Evolutionary conservation across 2,113 vertebrate genomes (phyloP).

Genomic region (Campylorhamphus procurvoides): DNA sequence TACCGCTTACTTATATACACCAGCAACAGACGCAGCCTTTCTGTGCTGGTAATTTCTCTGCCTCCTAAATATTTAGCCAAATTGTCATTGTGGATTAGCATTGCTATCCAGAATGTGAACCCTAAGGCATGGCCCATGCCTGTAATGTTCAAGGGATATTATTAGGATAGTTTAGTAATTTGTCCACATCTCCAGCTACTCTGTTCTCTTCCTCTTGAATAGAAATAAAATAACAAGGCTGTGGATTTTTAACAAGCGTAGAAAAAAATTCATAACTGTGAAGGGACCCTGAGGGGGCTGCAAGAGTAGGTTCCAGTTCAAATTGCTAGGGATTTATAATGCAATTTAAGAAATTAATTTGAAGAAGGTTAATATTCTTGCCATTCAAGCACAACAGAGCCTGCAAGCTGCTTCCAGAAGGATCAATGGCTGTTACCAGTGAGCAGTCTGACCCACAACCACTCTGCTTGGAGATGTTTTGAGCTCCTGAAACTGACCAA

Average conservation of each 20-base stretch:
- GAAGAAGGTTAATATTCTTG: not conserved
- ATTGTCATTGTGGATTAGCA: not conserved
- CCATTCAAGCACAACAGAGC: not conserved
- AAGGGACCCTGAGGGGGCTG: not conserved
- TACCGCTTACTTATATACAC: not conserved
- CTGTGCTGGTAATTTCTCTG: not conserved
- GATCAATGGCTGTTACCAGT: not conserved
- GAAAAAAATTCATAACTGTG: not conserved
- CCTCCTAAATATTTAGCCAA: not conserved
- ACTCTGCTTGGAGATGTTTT: not conserved
- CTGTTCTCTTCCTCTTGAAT: not conserved
- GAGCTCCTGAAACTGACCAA: not conserved
- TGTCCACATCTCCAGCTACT: not conserved
- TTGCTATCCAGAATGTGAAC: not conserved
- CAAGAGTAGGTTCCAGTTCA: not conserved
- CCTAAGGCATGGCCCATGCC: not conserved
- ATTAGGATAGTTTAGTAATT: not conserved
- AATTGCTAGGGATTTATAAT: not conserved
- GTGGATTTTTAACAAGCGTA: not conserved
- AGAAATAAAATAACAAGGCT: not conserved
- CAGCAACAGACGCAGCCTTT: not conserved
- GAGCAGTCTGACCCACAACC: not conserved
- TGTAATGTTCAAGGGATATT: not conserved
- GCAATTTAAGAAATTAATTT: slow-evolving; percentile 14
- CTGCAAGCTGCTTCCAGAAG: not conserved